Evolutionary conservation across 2,113 vertebrate genomes (phyloP).

Genomic region (Nymphicus hollandicus): DNA sequence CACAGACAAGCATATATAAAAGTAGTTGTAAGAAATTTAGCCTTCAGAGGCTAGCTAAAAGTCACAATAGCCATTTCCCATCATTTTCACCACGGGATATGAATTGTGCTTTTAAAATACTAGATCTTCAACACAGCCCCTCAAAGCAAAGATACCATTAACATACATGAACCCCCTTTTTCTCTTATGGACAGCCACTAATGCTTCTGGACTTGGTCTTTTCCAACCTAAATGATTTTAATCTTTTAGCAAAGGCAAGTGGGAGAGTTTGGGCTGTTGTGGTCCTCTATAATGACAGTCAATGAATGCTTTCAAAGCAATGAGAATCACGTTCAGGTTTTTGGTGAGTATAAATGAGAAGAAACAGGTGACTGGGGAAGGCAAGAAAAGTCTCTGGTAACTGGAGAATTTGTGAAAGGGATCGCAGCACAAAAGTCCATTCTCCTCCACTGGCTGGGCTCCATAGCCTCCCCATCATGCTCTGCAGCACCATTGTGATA

Average conservation of each 20-base stretch:
- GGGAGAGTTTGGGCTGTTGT: neutral
- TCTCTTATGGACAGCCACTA: neutral
- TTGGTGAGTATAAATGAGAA: neutral
- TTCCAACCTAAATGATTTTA: neutral
- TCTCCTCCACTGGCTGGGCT: neutral
- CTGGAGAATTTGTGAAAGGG: slow-evolving; percentile 15
- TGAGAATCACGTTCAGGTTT: neutral
- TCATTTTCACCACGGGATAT: neutral
- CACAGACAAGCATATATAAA: neutral
- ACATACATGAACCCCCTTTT: neutral
- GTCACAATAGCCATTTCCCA: neutral
- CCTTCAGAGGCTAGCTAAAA: neutral
- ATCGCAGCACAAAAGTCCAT: slow-evolving; percentile 14
- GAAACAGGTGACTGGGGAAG: slow-evolving; percentile 11
- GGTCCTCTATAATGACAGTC: neutral
- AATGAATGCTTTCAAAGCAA: neutral
- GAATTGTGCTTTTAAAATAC: neutral
- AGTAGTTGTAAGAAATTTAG: neutral
- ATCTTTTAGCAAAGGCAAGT: neutral
- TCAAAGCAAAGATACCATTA: neutral
- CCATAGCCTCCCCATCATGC: neutral
- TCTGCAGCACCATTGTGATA: neutral
- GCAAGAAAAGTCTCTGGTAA: neutral
- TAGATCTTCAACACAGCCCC: neutral
- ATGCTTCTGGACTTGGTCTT: neutral